Evolutionary conservation across 2,113 vertebrate species (phyloP).

Genomic region (Taurulus bubalis): DNA sequence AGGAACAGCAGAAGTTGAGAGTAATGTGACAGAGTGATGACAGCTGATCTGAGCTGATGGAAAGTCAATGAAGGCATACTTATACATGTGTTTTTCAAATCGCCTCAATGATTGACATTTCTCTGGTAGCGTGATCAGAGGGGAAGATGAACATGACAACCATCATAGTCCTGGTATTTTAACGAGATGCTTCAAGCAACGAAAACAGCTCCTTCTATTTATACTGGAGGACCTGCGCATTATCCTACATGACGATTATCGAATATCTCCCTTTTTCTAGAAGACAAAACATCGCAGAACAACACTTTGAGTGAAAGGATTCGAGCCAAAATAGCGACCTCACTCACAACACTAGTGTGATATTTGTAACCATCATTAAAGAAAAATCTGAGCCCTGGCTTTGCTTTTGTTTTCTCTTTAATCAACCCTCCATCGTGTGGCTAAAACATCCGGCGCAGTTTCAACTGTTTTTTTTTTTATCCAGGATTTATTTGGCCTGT

Average conservation of each 20-base stretch:
- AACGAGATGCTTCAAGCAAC: conserved; percentile 32
- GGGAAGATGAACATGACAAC: conserved; percentile 12
- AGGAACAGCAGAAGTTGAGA: neutral
- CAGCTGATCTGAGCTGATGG: conserved; percentile 54
- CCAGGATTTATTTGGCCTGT: conserved; percentile 59
- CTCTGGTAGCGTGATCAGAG: conserved; percentile 29
- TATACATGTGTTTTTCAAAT: conserved; percentile 39
- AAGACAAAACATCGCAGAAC: neutral
- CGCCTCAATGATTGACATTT: conserved; percentile 36
- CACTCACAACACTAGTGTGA: neutral
- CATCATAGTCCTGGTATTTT: conserved; percentile 31
- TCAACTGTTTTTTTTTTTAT: conserved; percentile 27
- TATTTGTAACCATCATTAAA: conserved; percentile 31
- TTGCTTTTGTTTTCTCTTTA: conserved; percentile 51
- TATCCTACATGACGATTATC: neutral
- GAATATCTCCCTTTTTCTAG: neutral
- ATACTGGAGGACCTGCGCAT: neutral
- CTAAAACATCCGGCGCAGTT: conserved; percentile 48
- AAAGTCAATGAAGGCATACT: conserved; percentile 32
- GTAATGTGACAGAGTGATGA: conserved; percentile 14
- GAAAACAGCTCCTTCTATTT: conserved; percentile 49
- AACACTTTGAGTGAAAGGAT: neutral
- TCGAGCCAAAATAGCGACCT: neutral
- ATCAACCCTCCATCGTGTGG: conserved; percentile 48
- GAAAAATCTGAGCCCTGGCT: conserved; percentile 3